Percentiles rank a stretch among this genome's conserved stretches.
Conservation (phyloP, 2,888 invertebrate species). For the Cepaea hortensis region DNA sequence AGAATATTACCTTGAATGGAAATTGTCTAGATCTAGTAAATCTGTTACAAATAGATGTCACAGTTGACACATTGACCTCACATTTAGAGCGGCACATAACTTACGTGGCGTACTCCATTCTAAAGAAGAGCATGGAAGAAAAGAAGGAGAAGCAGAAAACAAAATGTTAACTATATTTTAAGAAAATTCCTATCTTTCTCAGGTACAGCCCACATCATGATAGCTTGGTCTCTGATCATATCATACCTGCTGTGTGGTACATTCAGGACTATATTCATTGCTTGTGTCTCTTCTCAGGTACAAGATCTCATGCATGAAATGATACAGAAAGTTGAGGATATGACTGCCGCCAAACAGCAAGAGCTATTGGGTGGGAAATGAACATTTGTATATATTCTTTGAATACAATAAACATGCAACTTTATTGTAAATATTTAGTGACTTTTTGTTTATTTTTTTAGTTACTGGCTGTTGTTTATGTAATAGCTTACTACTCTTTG, state of each 20-base stretch:
- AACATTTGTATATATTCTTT: neutral
- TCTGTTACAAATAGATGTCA: no score
- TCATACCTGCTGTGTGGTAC: neutral
- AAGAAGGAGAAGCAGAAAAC: no score
- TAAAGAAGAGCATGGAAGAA: no score
- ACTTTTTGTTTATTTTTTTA: neutral
- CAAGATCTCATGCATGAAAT: constrained; percentile 52
- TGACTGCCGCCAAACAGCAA: constrained; percentile 58
- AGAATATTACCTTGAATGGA: no score
- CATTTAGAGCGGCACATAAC: no score
- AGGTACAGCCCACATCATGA: no score
- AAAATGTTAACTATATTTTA: no score
- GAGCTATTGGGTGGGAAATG: constrained; percentile 56
- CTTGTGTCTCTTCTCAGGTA: constrained; percentile 51
- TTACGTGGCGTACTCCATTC: no score
- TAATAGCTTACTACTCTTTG: no score
- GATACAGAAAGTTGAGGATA: constrained; percentile 51
- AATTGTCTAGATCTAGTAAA: no score
- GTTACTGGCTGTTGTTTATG: neutral
- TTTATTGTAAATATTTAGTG: constrained; percentile 75
- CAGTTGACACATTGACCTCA: no score
- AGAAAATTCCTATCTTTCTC: no score
- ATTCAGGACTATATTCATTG: neutral
- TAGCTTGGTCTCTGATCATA: neutral
- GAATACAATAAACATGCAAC: neutral